Base-by-base conservation (phyloP, 2,113 vertebrate genomes). In the Campylomormyrus numenius region DNA sequence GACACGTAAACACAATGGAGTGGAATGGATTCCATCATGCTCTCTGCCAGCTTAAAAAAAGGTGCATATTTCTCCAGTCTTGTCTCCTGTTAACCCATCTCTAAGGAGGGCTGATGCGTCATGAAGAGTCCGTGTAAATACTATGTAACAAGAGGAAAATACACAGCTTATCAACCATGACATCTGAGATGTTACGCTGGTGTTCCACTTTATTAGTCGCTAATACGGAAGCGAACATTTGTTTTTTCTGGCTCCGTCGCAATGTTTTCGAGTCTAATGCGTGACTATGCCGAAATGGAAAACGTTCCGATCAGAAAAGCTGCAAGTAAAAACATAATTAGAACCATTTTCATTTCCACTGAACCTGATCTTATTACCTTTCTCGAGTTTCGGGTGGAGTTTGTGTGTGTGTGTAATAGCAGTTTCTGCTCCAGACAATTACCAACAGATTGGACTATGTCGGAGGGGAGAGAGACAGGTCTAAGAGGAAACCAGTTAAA, bases 291-390 rank as follows among this genome's bases (percentile, higher is more conserved):
- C 45, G 87, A 90, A 90, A 92, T 80, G 62, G 53, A 90, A 89
- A 66, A 89, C 90, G 74, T 85, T 89, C 90, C 70, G 90, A 88
- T 66, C 90, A 90, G 90, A 93, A 90, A 91, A 85, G 88, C 90
- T 80, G 66, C 91, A 88, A 89, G 89, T 90, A 56, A 91, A 93
- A 92, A 93, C 90, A 90, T 90, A 91, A 92, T 92, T 91, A 91
- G 58, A 50, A 49, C 80, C 27, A 85, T 88, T 91, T 92, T 91
- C 42, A 83, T 93, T 92, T 89, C 89, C 90, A 89, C 89, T 74
- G 85, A 92, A 92, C 90, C 90, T 89, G 91, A 92, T 92, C 91
- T 90, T 88, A 66, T 91, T 91, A 92, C 91, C 91, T 91, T 92
- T 91, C 91, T 91, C 58, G 9, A 87, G 87, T 93, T 93, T 93